Conservation (phyloP, 1,140 invertebrate genomes). For the Nephotettix cincticeps region DNA sequence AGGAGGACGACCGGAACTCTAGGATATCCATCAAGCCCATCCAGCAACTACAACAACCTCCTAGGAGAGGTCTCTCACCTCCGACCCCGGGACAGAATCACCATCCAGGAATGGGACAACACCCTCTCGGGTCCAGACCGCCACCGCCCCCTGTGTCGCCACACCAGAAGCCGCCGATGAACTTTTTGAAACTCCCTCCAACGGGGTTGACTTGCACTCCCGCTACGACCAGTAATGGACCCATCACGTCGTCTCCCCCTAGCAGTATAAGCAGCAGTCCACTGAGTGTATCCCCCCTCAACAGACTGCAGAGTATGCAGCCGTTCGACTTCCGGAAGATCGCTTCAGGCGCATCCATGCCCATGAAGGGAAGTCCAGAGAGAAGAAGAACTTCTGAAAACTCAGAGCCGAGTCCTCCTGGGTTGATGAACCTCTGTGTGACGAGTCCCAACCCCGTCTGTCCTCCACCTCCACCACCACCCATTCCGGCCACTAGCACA, state of each 20-base stretch:
- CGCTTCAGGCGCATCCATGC: conserved; percentile 50
- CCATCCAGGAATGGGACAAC: conserved; percentile 20
- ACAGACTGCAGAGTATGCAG: conserved; percentile 91
- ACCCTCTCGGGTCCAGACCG: not conserved
- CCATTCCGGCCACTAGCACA: conserved; percentile 39
- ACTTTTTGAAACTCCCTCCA: conserved; percentile 37
- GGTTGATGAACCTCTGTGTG: conserved; percentile 58
- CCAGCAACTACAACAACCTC: conserved; percentile 13
- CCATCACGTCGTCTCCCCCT: conserved; percentile 44
- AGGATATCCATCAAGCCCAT: conserved; percentile 27
- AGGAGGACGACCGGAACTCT: conserved; percentile 26
- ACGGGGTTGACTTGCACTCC: conserved; percentile 43
- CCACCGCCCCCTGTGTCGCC: conserved; percentile 32
- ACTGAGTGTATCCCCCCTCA: conserved; percentile 72
- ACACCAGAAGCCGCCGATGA: conserved; percentile 23
- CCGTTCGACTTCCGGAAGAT: conserved; percentile 89
- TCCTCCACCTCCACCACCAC: conserved; percentile 38
- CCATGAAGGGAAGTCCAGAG: conserved; percentile 45
- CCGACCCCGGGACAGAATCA: conserved; percentile 27
- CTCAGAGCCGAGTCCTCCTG: conserved; percentile 51
- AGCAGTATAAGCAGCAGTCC: conserved; percentile 52
- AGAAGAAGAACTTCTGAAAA: conserved; percentile 51
- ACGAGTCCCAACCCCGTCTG: conserved; percentile 45
- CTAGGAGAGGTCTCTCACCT: conserved; percentile 21
- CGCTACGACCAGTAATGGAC: conserved; percentile 47